These are phyloP conservation scores for Myotis planiceps DNA, from an alignment of 2,797 vertebrate species.

Conservation along the genomic window DNA sequence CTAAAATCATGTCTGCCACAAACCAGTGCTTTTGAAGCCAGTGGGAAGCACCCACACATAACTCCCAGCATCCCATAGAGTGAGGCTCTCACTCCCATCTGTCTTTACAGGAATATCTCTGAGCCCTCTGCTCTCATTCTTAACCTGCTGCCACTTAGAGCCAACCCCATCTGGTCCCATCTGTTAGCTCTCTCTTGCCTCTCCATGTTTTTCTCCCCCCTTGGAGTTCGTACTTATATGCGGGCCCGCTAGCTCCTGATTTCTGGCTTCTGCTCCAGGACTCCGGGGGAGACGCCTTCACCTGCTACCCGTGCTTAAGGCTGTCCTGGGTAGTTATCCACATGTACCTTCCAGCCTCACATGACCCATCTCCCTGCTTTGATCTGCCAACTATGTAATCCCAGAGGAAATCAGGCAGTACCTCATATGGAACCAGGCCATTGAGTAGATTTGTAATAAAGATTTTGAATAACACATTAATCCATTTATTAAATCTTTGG, in stretches of 20 bases:
- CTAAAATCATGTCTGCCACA: background rate
- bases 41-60: background rate
- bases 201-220: background rate
- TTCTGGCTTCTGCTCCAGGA: background rate
- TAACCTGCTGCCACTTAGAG: background rate
- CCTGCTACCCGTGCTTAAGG: background rate
- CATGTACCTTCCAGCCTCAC: accelerated
- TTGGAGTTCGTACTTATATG: background rate
- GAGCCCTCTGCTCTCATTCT: background rate
- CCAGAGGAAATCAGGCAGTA: background rate
- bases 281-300: background rate
- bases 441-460: background rate
- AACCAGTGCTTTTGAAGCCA: background rate
- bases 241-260: background rate
- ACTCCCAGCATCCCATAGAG: no score
- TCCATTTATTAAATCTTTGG: background rate
- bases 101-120: background rate
- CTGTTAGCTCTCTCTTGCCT: background rate
- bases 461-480: slow-evolving; percentile 29
- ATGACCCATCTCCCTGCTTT: background rate
- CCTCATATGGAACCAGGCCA: background rate
- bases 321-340: background rate
- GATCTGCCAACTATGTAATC: background rate
- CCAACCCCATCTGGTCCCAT: background rate
- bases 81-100: background rate